Base-by-base conservation (phyloP, 2,888 invertebrate genomes). In the Calameuta pallipes region DNA sequence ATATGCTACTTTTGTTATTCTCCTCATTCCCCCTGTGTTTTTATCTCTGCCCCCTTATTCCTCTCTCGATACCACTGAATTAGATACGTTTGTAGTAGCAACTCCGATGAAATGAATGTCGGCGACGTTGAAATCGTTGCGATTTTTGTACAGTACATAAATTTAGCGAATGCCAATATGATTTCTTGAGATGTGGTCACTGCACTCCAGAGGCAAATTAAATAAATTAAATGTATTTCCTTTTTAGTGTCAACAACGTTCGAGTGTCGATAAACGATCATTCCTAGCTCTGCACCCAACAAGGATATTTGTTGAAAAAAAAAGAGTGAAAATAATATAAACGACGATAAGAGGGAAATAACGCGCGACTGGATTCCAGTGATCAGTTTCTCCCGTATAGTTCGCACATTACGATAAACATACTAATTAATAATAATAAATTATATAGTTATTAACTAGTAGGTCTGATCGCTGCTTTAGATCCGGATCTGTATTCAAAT, bases 131-230 rank as follows among this genome's bases (percentile, higher is more conserved):
- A 56, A 56, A 82, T 85, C 82, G 78, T 34, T 83, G 81, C 81
- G 82, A 80, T 83, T 85, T 87, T 83, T 88, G 85, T 88, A 88
- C 87, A 88, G 85, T 85, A 84, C 76, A 80, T 80, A 83, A 77
- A 80, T 23, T 77, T 80, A 80, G 75, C 78, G 76, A 75, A 79
- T 80, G 76, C 75, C 71, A 75, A 78, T 80, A 84, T 82, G 75
- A 78, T 83, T 82, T 85, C 75, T 73, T 69, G 76, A 83, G 81
- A 82, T 75, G 75, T 76, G 81, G 79, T 77, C 79, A 81, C 68
- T 84, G 82, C 82, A 84, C 82, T 86, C 77, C 73, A 76, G 69
- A 56, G 71, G 74, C 41, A 69, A 76, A 41, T 37, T 37, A 36
- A 37, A 80, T 31, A 69, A 41, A 75, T 71, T 71, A 75, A n/a